Percentiles rank a stretch among this genome's conserved stretches.
Evolutionary conservation across 2,888 invertebrate genomes (phyloP).

Genomic region (Cheiracanthium punctorium): DNA sequence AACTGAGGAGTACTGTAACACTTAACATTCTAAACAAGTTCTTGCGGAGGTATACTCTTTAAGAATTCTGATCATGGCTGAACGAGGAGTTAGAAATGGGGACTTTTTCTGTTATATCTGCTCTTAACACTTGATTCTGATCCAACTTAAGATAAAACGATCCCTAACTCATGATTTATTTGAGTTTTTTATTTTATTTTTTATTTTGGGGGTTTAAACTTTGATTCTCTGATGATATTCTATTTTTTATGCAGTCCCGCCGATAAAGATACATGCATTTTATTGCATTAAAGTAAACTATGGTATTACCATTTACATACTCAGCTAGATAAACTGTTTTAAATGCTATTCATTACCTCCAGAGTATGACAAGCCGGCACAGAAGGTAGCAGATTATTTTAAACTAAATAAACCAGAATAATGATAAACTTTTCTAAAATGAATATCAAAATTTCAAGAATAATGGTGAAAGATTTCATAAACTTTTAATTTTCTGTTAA

Average conservation of each 20-base stretch:
- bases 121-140: constrained; percentile 57
- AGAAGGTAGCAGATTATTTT: too few relatives aligned
- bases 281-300: too few relatives aligned
- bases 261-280: not conserved
- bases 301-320: too few relatives aligned
- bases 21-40: constrained; percentile 9
- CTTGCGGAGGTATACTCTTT: constrained; percentile 6
- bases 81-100: constrained; percentile 29
- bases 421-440: too few relatives aligned
- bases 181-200: too few relatives aligned
- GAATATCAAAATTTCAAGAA: too few relatives aligned
- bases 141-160: constrained; percentile 30
- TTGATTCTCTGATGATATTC: not conserved
- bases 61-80: constrained; percentile 33
- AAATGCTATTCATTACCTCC: too few relatives aligned
- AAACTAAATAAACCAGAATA: too few relatives aligned
- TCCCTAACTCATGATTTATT: constrained; percentile 34
- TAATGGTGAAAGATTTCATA: too few relatives aligned
- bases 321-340: too few relatives aligned
- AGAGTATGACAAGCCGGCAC: too few relatives aligned
- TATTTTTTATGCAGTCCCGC: not conserved
- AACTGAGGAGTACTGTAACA: constrained; percentile 7
- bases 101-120: constrained; percentile 32
- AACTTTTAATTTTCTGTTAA: too few relatives aligned
- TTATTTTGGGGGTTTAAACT: constrained; percentile 6